These are phyloP conservation scores for Asarcornis scutulata DNA, from an alignment of 2,113 vertebrate genomes.

Conservation along the genomic window DNA sequence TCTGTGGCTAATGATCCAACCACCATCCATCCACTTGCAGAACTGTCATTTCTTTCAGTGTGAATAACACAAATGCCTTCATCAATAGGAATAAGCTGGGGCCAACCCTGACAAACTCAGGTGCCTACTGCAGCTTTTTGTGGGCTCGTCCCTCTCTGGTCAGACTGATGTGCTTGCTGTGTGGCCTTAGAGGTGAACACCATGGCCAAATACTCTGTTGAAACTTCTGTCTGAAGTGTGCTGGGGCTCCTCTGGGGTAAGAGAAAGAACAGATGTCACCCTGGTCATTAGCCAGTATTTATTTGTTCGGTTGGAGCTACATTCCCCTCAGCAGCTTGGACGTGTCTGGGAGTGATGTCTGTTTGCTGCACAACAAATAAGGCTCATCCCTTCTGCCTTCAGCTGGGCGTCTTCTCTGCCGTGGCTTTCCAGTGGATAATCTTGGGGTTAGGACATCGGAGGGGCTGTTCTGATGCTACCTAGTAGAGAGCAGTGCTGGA, in stretches of 20 bases:
- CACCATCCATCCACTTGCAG: background rate
- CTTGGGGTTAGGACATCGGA: background rate
- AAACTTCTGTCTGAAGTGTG: background rate
- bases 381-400: background rate
- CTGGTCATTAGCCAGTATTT: background rate
- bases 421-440: background rate
- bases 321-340: background rate
- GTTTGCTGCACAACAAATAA: background rate
- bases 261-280: background rate
- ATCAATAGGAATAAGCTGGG: background rate
- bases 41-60: slow-evolving; percentile 25
- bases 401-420: background rate
- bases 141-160: background rate
- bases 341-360: background rate
- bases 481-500: background rate
- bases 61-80: background rate
- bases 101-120: background rate
- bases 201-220: too few species aligned
- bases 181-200: background rate
- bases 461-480: background rate
- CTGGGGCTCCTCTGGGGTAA: background rate
- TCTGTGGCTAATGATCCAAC: background rate
- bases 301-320: background rate
- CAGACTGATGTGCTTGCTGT: background rate
- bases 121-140: background rate